Conservation (phyloP, 1,140 invertebrate genomes). For the Armadillidium nasatum region DNA sequence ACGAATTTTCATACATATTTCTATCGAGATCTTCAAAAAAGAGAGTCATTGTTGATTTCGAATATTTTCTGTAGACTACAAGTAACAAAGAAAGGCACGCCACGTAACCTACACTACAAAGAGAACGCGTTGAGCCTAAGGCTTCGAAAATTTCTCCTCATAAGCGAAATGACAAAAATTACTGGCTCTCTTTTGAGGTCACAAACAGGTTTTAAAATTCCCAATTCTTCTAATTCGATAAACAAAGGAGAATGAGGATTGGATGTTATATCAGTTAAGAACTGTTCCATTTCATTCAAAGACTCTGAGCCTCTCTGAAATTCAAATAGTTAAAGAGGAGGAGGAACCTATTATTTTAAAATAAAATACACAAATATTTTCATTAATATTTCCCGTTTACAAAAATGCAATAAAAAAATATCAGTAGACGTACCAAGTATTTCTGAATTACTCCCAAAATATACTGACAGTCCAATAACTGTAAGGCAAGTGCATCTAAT, state of each 20-base stretch:
- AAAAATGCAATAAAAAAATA: too few species aligned
- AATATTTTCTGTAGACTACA: constrained; percentile 25
- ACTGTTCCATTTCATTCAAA: constrained; percentile 25
- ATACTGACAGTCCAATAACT: not conserved
- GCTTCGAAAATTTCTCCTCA: constrained; percentile 34
- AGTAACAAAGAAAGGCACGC: constrained; percentile 28
- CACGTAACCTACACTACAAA: constrained; percentile 34
- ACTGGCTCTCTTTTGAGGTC: constrained; percentile 17
- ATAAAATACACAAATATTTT: too few species aligned
- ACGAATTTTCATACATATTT: constrained; percentile 33
- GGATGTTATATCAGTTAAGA: constrained; percentile 24
- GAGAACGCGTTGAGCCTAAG: constrained; percentile 30
- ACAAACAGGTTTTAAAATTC: constrained; percentile 25
- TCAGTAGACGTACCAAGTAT: not conserved
- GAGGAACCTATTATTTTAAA: too few species aligned
- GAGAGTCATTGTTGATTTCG: constrained; percentile 29
- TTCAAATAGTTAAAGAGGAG: too few species aligned
- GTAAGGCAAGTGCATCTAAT: not conserved
- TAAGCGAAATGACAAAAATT: constrained; percentile 33
- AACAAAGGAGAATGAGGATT: constrained; percentile 34
- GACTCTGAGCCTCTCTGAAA: constrained; percentile 32
- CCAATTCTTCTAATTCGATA: constrained; percentile 28
- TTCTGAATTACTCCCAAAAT: not conserved
- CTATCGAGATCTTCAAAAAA: constrained; percentile 35
- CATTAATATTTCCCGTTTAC: too few species aligned